phyloP scores from a whole-genome alignment of 2,888 invertebrate genomes.

The Thera obeliscata region DNA sequence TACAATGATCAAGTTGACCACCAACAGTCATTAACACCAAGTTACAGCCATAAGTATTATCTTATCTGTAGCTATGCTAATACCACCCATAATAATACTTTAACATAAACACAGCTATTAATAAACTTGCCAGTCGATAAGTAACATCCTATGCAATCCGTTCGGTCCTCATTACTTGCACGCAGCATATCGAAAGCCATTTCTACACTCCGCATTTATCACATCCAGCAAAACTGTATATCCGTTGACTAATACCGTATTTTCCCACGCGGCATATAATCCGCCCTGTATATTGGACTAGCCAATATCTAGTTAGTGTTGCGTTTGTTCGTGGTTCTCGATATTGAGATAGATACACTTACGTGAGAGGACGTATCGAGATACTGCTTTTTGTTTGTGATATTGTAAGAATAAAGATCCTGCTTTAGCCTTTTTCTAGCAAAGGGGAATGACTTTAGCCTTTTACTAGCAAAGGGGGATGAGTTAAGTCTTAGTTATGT shows the following conservation, averaged over 20 bases:
- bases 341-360: slow-evolving; percentile 27
- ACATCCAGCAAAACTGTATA: slow-evolving; percentile 43
- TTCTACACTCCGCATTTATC: slow-evolving; percentile 21
- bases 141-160: slow-evolving; percentile 1
- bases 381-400: background rate
- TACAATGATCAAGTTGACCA: no score
- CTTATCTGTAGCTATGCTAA: no score
- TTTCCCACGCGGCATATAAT: slow-evolving; percentile 64
- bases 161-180: slow-evolving; percentile 25
- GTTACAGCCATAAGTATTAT: background rate
- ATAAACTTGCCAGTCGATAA: slow-evolving; percentile 12
- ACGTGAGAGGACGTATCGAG: slow-evolving; percentile 2
- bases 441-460: background rate
- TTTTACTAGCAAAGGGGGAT: no score
- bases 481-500: no score
- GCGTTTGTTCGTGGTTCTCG: slow-evolving; percentile 50
- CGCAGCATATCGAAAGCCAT: slow-evolving; percentile 16
- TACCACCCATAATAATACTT: background rate
- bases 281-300: slow-evolving; percentile 63
- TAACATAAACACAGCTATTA: background rate
- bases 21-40: no score
- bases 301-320: slow-evolving; percentile 71
- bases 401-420: background rate
- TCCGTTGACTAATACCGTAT: slow-evolving; percentile 48
- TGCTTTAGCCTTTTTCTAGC: background rate